Conservation (phyloP, 1,140 invertebrate species). For the Drosophila bocki region DNA sequence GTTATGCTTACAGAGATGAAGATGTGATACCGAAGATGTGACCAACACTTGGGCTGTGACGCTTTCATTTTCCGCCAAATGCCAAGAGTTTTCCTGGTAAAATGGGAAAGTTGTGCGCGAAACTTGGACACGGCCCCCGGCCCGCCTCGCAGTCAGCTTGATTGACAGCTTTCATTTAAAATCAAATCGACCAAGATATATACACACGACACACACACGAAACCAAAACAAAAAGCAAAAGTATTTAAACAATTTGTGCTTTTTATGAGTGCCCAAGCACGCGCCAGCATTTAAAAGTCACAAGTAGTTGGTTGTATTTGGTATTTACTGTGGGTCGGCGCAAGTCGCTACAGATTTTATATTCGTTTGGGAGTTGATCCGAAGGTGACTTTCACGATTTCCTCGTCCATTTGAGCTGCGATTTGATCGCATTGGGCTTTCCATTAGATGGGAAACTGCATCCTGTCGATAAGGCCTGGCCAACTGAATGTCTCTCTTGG, state of each 20-base stretch:
- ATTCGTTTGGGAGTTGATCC: constrained; percentile 42
- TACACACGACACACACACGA: constrained; percentile 22
- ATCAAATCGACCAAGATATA: constrained; percentile 77
- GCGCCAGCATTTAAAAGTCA: constrained; percentile 45
- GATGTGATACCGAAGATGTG: constrained; percentile 10
- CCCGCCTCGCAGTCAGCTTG: constrained; percentile 66
- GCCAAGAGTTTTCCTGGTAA: constrained; percentile 67
- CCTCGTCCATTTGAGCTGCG: constrained; percentile 31
- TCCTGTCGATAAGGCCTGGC: constrained; percentile 37
- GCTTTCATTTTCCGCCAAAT: constrained; percentile 73
- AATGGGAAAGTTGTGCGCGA: constrained; percentile 74
- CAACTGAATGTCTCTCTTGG: constrained; percentile 4
- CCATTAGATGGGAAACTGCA: constrained; percentile 14
- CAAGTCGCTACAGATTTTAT: constrained; percentile 64
- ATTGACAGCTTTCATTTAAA: constrained; percentile 83
- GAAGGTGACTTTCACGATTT: constrained; percentile 72
- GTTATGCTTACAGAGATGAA: constrained; percentile 27
- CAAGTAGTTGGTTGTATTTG: constrained; percentile 46
- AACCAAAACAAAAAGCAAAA: constrained; percentile 58
- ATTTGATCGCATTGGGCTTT: constrained; percentile 21
- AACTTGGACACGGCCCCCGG: constrained; percentile 28
- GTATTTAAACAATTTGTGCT: constrained; percentile 64
- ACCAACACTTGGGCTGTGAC: constrained; percentile 34
- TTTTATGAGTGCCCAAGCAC: constrained; percentile 50
- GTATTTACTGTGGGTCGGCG: constrained; percentile 40